Conservation (phyloP, 1,140 invertebrate species). For the Augochlora pura region DNA sequence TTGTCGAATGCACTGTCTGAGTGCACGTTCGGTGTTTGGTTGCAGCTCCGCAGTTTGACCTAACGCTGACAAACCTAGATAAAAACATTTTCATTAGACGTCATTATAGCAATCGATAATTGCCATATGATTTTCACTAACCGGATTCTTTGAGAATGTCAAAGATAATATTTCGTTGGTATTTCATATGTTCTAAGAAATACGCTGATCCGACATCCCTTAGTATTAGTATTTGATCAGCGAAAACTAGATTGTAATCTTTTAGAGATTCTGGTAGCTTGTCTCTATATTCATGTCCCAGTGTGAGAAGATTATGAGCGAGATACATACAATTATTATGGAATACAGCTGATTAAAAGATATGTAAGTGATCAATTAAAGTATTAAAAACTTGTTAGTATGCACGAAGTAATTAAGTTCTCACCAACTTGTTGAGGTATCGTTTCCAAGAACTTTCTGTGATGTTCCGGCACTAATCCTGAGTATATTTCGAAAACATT, state of each 20-base stretch:
- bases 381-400: neutral
- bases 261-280: constrained; percentile 77
- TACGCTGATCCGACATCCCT: constrained; percentile 85
- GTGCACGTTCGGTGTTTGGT: constrained; percentile 84
- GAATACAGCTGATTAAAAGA: constrained; percentile 87
- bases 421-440: constrained; percentile 92
- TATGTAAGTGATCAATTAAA: neutral
- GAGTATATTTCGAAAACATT: constrained; percentile 91
- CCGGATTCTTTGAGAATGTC: constrained; percentile 87
- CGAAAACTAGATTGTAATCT: constrained; percentile 80
- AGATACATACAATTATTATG: constrained; percentile 97
- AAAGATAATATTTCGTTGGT: constrained; percentile 86
- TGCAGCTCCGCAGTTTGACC: constrained; percentile 80
- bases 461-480: constrained; percentile 87
- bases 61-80: constrained; percentile 83
- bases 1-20: constrained; percentile 91
- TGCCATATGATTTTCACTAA: constrained; percentile 64
- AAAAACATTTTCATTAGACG: constrained; percentile 21
- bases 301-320: constrained; percentile 86
- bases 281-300: constrained; percentile 82
- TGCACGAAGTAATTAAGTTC: constrained; percentile 55
- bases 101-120: neutral
- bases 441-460: constrained; percentile 88
- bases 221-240: constrained; percentile 81
- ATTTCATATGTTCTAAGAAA: constrained; percentile 86